These are phyloP conservation scores for Drosophila nebulosa DNA, from an alignment of 1,140 invertebrate species.

Conservation along the genomic window DNA sequence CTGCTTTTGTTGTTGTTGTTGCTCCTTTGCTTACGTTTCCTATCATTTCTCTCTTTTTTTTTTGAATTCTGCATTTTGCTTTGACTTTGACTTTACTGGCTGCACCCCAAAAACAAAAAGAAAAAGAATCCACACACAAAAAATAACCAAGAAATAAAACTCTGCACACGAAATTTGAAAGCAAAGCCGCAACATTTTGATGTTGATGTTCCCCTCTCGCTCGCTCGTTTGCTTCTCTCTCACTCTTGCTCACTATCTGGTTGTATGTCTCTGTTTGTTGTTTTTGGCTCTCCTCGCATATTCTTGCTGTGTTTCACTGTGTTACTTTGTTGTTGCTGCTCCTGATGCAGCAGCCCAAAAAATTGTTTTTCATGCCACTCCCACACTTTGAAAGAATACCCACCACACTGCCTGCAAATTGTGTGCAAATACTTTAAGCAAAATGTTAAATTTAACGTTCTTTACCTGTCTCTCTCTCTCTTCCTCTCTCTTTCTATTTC, in stretches of 20 bases:
- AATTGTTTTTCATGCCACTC: constrained; percentile 46
- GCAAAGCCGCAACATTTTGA: constrained; percentile 58
- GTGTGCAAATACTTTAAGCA: constrained; percentile 47
- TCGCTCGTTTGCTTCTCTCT: background rate
- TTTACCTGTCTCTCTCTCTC: constrained; percentile 8
- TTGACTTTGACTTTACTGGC: constrained; percentile 60
- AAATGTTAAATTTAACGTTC: constrained; percentile 51
- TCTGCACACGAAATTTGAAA: constrained; percentile 39
- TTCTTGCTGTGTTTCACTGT: constrained; percentile 38
- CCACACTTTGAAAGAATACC: constrained; percentile 17
- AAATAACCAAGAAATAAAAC: constrained; percentile 16
- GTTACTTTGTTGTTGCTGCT: constrained; percentile 52
- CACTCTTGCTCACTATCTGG: background rate
- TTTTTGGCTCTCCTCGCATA: constrained; percentile 21
- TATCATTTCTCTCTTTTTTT: constrained; percentile 26
- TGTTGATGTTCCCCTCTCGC: constrained; percentile 25
- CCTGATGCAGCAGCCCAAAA: constrained; percentile 28
- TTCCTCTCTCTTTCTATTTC: background rate
- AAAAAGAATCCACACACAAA: constrained; percentile 16
- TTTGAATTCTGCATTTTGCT: constrained; percentile 72
- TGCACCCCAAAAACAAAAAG: constrained; percentile 38
- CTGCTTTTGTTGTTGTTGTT: constrained; percentile 8
- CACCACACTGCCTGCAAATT: constrained; percentile 65
- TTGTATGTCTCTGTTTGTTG: constrained; percentile 10
- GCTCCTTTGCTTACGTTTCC: constrained; percentile 14